phyloP scores from a whole-genome alignment of 1,140 invertebrate genomes.

The Hylaeus anthracinus region DNA sequence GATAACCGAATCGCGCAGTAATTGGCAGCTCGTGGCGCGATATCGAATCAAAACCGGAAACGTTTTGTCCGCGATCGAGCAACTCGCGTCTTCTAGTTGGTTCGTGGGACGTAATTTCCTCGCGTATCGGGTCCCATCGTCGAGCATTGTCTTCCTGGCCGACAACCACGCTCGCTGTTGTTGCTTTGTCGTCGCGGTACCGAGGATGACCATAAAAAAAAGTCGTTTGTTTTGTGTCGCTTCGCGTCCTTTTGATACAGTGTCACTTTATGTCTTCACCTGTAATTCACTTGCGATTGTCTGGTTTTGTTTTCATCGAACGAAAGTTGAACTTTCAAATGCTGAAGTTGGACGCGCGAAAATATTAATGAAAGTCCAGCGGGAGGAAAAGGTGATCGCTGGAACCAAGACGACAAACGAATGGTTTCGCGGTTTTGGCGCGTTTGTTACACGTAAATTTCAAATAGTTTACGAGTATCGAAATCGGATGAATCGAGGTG shows the following conservation, averaged over 20 bases:
- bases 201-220: slow-evolving; percentile 16
- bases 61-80: slow-evolving; percentile 48
- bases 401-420: neutral
- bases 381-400: too few species aligned
- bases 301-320: neutral
- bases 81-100: slow-evolving; percentile 36
- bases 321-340: too few species aligned
- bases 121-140: slow-evolving; percentile 44
- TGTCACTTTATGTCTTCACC: neutral
- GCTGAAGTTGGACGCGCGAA: too few species aligned
- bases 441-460: too few species aligned
- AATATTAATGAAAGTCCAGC: too few species aligned
- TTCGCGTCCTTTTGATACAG: slow-evolving; percentile 8
- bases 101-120: slow-evolving; percentile 53
- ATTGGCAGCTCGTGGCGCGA: slow-evolving; percentile 50
- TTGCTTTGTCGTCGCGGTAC: slow-evolving; percentile 11
- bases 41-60: slow-evolving; percentile 46
- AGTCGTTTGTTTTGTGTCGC: neutral
- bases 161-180: slow-evolving; percentile 1
- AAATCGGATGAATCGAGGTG: neutral
- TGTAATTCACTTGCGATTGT: slow-evolving; percentile 4
- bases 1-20: neutral
- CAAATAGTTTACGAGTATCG: too few species aligned
- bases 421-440: too few species aligned
- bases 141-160: slow-evolving; percentile 40